phyloP scores from a whole-genome alignment of 2,113 vertebrate species.

The rat (Rattus norvegicus) region DNA sequence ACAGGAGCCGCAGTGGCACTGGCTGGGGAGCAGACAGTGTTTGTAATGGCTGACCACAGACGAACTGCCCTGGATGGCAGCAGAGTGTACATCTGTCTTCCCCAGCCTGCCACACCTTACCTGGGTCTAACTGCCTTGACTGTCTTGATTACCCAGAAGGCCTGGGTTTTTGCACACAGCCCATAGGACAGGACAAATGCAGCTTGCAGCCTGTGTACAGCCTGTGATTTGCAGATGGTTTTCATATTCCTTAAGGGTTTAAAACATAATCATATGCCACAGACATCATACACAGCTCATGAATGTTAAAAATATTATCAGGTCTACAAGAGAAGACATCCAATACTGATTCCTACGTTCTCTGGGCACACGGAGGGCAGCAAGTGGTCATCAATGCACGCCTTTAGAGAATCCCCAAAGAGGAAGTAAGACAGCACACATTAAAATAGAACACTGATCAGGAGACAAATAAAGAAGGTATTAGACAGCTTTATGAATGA shows the following conservation, averaged over 20 bases:
- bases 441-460: not conserved
- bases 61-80: not conserved
- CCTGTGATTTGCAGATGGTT: not conserved
- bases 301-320: slow-evolving; percentile 27
- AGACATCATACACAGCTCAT: not conserved
- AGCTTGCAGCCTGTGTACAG: not conserved
- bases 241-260: slow-evolving; percentile 23
- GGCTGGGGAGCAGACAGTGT: not conserved
- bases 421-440: not conserved
- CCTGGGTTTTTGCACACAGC: not conserved
- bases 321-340: not conserved
- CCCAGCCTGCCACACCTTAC: not conserved
- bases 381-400: slow-evolving; percentile 12
- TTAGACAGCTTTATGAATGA: not conserved
- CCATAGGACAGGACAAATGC: not conserved
- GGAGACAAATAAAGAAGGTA: slow-evolving; percentile 1
- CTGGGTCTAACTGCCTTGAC: not conserved
- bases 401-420: not conserved
- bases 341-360: not conserved
- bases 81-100: not conserved
- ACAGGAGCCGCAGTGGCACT: not conserved
- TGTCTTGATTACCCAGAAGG: not conserved
- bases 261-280: not conserved
- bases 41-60: not conserved
- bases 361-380: not conserved